These are phyloP conservation scores for Zhengitettix transpicula DNA, from an alignment of 2,888 invertebrate genomes.

Conservation along the genomic window DNA sequence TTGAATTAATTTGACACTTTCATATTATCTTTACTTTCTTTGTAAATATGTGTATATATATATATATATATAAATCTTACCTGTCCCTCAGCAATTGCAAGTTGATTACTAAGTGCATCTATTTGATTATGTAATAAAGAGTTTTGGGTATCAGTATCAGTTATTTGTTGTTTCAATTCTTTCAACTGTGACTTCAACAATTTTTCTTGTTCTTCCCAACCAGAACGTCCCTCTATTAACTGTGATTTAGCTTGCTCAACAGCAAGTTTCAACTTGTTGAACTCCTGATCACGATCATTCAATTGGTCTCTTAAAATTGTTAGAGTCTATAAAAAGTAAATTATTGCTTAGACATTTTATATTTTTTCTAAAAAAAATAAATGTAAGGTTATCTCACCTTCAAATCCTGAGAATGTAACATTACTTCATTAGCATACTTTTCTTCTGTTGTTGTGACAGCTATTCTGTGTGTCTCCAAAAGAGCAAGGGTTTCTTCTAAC, in stretches of 20 bases:
- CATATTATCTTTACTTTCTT: too few species aligned
- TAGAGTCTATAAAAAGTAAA: background rate
- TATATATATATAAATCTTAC: background rate
- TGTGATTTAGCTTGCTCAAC: background rate
- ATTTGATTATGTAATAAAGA: background rate
- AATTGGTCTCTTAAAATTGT: background rate
- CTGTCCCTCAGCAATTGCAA: background rate
- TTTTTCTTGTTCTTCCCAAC: background rate
- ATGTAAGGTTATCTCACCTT: conserved; percentile 16
- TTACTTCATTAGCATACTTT: conserved; percentile 65
- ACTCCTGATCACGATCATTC: background rate
- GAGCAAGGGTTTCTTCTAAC: background rate
- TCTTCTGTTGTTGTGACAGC: conserved; percentile 51
- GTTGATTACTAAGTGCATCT: background rate
- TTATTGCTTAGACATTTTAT: background rate
- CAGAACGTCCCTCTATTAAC: background rate
- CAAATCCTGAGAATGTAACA: conserved; percentile 53
- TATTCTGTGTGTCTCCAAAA: background rate
- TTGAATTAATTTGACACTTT: too few species aligned
- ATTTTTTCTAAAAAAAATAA: background rate
- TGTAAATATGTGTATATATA: too few species aligned
- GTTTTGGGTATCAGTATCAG: background rate
- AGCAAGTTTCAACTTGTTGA: background rate
- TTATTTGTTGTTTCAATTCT: background rate
- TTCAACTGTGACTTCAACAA: background rate